These are phyloP conservation scores for Paedocypris micromegethes DNA, from an alignment of 2,797 vertebrate species.

Conservation along the genomic window DNA sequence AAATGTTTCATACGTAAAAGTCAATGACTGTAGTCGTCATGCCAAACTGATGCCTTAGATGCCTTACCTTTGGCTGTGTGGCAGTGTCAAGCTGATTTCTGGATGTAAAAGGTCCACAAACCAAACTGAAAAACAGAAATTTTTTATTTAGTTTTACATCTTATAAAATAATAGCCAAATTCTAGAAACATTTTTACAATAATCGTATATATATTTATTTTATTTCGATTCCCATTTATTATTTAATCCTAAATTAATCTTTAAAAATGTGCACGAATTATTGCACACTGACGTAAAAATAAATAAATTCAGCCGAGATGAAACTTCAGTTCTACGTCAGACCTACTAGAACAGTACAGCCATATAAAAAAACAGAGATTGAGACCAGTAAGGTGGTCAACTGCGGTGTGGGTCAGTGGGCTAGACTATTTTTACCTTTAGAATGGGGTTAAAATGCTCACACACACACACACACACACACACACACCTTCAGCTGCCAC, in stretches of 20 bases:
- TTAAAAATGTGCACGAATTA: too few relatives aligned
- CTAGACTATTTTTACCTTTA: slow-evolving; percentile 19
- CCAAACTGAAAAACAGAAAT: slow-evolving; percentile 41
- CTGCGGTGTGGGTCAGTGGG: slow-evolving; percentile 26
- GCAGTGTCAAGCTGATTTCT: slow-evolving; percentile 41
- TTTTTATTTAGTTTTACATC: too few relatives aligned
- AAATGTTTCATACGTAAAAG: neutral
- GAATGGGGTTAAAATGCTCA: slow-evolving; percentile 17
- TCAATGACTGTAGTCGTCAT: neutral
- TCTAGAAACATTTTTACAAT: too few relatives aligned
- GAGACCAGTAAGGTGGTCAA: neutral
- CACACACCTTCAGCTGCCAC: slow-evolving; percentile 27
- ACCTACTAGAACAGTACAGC: neutral
- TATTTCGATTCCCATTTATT: too few relatives aligned
- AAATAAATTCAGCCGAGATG: too few relatives aligned
- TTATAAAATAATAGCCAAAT: too few relatives aligned
- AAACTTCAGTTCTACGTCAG: too few relatives aligned
- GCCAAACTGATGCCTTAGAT: neutral
- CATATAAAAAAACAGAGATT: slow-evolving; percentile 7
- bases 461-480: slow-evolving; percentile 14
- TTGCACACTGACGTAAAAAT: too few relatives aligned
- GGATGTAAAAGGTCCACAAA: slow-evolving; percentile 33
- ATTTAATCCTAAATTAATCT: too few relatives aligned
- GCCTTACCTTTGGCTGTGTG: slow-evolving; percentile 49
- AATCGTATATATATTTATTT: too few relatives aligned